A percentile compares a stretch with the other conserved stretches of the same genome.
Conservation (phyloP, 2,113 vertebrate species). For the zebrafish (Danio rerio) region DNA sequence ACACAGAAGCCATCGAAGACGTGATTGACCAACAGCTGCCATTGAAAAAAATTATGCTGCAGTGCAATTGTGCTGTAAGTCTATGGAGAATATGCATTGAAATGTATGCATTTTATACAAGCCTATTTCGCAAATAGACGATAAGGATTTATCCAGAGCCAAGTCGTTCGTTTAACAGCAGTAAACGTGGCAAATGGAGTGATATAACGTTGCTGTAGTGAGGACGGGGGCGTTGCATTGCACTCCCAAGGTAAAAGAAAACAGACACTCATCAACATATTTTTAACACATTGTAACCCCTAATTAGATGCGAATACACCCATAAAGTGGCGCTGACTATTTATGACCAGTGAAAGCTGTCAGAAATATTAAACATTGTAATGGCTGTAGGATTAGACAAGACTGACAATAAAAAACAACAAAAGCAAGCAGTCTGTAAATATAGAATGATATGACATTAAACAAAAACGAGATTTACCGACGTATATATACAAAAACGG, state of each 20-base stretch:
- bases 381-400: not conserved
- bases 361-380: not conserved
- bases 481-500: not conserved
- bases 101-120: not conserved
- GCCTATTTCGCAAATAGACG: not conserved
- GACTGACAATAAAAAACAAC: not conserved
- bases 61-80: too few species aligned
- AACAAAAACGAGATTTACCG: not conserved
- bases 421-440: not conserved
- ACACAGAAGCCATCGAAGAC: not conserved
- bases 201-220: not conserved
- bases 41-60: conserved; percentile 11
- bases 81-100: not conserved
- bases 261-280: conserved; percentile 53
- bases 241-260: not conserved
- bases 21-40: conserved; percentile 2
- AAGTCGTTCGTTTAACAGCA: conserved; percentile 5
- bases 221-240: conserved; percentile 32
- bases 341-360: not conserved
- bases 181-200: conserved; percentile 38
- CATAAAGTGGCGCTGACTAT: not conserved
- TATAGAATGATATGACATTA: not conserved
- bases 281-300: not conserved
- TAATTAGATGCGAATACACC: not conserved
- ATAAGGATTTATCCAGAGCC: too few species aligned